A percentile compares a stretch with the other conserved stretches of the same genome.
phyloP scores from a whole-genome alignment of 2,797 vertebrate genomes.

The Todus mexicanus region DNA sequence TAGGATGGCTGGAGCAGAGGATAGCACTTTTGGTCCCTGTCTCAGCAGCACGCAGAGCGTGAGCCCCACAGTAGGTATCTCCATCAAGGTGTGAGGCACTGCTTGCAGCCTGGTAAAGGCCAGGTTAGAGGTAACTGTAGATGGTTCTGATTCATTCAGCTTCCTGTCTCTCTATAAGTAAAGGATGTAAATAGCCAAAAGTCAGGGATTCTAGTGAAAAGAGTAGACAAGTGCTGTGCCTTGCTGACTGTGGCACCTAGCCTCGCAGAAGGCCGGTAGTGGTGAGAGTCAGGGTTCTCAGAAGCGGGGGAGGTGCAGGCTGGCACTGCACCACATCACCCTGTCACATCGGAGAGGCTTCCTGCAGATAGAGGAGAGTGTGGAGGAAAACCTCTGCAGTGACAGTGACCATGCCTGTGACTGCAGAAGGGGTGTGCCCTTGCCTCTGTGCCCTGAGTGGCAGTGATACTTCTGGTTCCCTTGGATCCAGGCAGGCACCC shows the following conservation, averaged over 20 bases:
- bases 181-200: conserved; percentile 63
- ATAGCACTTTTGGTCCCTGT: background rate
- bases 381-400: conserved; percentile 14
- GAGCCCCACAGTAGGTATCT: background rate
- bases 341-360: conserved; percentile 65
- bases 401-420: background rate
- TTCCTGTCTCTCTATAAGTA: conserved; percentile 74
- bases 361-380: conserved; percentile 47
- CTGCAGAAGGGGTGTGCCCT: background rate
- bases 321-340: conserved; percentile 51
- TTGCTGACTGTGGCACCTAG: background rate
- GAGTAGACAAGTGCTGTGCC: conserved; percentile 47
- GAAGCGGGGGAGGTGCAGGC: conserved; percentile 73
- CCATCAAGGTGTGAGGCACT: background rate
- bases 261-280: conserved; percentile 83
- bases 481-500: background rate
- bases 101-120: background rate
- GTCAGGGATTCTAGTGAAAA: conserved; percentile 67
- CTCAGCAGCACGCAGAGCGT: accelerated
- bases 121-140: background rate
- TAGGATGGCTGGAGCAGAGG: background rate
- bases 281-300: conserved; percentile 76
- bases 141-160: conserved; percentile 50
- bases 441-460: accelerated
- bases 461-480: accelerated